Percentiles rank a stretch among this genome's conserved stretches.
These are phyloP conservation scores for Chelon labrosus DNA, from an alignment of 2,797 vertebrate species.

Conservation along the genomic window DNA sequence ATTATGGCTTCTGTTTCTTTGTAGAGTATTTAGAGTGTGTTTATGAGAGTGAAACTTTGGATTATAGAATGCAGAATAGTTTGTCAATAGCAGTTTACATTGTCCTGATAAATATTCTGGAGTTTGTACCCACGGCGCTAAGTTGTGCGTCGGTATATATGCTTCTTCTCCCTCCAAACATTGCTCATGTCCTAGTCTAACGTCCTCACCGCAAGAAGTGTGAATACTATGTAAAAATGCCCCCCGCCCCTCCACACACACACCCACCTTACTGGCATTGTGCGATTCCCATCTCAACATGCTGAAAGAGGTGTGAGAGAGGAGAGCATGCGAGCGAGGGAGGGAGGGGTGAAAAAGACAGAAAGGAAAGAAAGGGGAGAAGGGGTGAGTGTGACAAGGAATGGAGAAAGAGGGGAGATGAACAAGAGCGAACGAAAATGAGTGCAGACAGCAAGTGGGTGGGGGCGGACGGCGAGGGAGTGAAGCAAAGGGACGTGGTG, in stretches of 20 bases:
- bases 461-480: constrained; percentile 46
- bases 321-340: constrained; percentile 45
- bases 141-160: constrained; percentile 21
- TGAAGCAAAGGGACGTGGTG: constrained; percentile 45
- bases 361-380: constrained; percentile 37
- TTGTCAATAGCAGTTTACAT: constrained; percentile 29
- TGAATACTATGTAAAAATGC: constrained; percentile 69
- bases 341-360: constrained; percentile 39
- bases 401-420: constrained; percentile 56
- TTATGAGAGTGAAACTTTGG: constrained; percentile 41
- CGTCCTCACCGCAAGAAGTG: constrained; percentile 59
- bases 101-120: constrained; percentile 33
- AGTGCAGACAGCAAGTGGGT: constrained; percentile 68
- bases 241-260: constrained; percentile 8
- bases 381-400: constrained; percentile 59
- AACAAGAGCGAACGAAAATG: constrained; percentile 69
- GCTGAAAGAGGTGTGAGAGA: constrained; percentile 70
- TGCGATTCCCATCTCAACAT: constrained; percentile 70
- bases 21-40: constrained; percentile 32
- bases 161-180: constrained; percentile 51
- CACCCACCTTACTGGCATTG: constrained; percentile 53
- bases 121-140: constrained; percentile 13
- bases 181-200: constrained; percentile 14
- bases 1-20: constrained; percentile 49
- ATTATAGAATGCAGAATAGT: constrained; percentile 28